A percentile compares a stretch with the other conserved stretches of the same genome.
Evolutionary conservation across 2,888 invertebrate species (phyloP).

Genomic region (Tupiocoris notatus): DNA sequence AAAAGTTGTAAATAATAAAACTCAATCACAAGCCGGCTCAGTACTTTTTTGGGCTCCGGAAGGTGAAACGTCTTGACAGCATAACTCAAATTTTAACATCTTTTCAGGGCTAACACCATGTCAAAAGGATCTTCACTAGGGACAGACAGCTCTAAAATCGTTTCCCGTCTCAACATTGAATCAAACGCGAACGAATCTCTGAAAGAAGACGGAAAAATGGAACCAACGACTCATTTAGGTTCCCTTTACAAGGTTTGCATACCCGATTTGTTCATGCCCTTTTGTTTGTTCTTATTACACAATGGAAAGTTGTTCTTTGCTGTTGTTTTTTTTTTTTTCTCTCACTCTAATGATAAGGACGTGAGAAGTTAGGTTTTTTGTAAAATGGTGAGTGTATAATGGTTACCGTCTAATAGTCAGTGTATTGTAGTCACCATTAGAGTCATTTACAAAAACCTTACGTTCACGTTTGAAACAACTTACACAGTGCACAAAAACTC

Average conservation of each 20-base stretch:
- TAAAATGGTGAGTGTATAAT: no score
- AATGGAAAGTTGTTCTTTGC: neutral
- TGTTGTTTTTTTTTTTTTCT: neutral
- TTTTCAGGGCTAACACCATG: neutral
- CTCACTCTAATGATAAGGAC: no score
- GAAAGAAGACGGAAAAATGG: neutral
- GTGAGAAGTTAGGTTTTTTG: no score
- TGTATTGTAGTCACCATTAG: no score
- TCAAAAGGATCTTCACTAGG: neutral
- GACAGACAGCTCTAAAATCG: conserved; percentile 11
- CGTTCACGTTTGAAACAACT: no score
- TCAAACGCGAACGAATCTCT: conserved; percentile 13
- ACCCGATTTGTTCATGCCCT: neutral
- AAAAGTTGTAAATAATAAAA: no score
- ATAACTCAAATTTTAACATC: neutral
- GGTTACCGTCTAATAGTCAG: no score
- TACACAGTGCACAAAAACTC: no score
- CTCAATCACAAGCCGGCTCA: no score
- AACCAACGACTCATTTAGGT: neutral
- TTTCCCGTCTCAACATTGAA: conserved; percentile 6
- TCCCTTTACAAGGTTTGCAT: conserved; percentile 8
- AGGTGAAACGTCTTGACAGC: no score
- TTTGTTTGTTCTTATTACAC: neutral
- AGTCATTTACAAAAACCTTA: no score
- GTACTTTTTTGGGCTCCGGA: no score